These are phyloP conservation scores for Vicugna pacos DNA, from an alignment of 2,113 vertebrate species.

Conservation along the genomic window DNA sequence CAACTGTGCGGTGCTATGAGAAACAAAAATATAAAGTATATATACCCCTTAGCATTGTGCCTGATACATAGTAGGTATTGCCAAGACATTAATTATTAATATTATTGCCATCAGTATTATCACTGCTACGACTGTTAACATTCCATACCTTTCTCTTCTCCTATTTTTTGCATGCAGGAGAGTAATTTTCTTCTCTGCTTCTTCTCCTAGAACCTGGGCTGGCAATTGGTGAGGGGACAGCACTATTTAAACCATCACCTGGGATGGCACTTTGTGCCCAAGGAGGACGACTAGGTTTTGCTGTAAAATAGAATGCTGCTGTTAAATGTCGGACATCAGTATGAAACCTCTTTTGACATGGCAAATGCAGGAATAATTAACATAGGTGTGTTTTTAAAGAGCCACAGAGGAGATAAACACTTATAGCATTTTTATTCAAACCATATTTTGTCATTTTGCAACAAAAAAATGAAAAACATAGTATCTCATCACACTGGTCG, in stretches of 20 bases:
- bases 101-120: neutral
- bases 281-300: neutral
- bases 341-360: neutral
- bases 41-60: neutral
- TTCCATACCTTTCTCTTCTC: neutral
- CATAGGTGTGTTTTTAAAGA: neutral
- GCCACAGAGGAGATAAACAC: neutral
- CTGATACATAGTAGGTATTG: neutral
- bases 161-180: neutral
- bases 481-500: neutral
- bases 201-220: neutral
- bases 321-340: neutral
- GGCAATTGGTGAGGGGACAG: too few relatives aligned
- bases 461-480: neutral
- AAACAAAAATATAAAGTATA: neutral
- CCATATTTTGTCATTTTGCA: neutral
- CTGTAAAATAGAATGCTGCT: neutral
- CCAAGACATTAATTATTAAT: neutral
- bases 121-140: neutral
- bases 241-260: neutral
- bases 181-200: neutral
- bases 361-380: conserved; percentile 7
- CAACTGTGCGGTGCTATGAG: neutral
- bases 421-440: neutral
- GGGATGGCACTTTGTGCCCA: neutral